phyloP scores from a whole-genome alignment of 2,797 vertebrate genomes.

The Loris lydekkerianus region DNA sequence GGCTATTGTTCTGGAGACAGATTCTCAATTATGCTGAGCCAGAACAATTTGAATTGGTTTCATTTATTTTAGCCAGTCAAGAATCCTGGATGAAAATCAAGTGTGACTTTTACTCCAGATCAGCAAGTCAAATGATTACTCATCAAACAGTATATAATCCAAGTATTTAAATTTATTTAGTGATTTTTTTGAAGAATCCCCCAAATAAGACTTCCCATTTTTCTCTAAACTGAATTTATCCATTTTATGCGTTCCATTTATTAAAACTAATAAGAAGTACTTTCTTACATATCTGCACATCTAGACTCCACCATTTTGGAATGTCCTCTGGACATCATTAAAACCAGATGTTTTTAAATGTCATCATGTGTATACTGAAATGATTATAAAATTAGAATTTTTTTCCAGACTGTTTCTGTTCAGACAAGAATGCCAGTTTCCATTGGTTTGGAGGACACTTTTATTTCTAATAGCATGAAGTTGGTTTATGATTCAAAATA shows the following conservation, averaged over 20 bases:
- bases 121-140: constrained; percentile 60
- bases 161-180: constrained; percentile 75
- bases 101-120: constrained; percentile 78
- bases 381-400: constrained; percentile 86
- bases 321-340: constrained; percentile 87
- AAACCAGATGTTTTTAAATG: constrained; percentile 89
- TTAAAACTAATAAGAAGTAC: constrained; percentile 85
- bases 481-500: constrained; percentile 80
- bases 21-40: constrained; percentile 83
- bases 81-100: constrained; percentile 83
- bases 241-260: constrained; percentile 82
- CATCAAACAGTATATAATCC: constrained; percentile 70
- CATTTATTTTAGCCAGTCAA: constrained; percentile 84
- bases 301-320: constrained; percentile 88
- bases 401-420: constrained; percentile 84
- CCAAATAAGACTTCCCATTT: constrained; percentile 16
- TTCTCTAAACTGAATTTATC: constrained; percentile 55
- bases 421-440: constrained; percentile 83
- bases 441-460: constrained; percentile 80
- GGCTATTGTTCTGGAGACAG: constrained; percentile 82
- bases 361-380: constrained; percentile 86
- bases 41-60: constrained; percentile 82
- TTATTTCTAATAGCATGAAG: constrained; percentile 80
- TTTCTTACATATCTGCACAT: constrained; percentile 86
- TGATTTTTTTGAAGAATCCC: neutral